Conservation (phyloP, 1,140 invertebrate genomes). For the Harpegnathos saltator region DNA sequence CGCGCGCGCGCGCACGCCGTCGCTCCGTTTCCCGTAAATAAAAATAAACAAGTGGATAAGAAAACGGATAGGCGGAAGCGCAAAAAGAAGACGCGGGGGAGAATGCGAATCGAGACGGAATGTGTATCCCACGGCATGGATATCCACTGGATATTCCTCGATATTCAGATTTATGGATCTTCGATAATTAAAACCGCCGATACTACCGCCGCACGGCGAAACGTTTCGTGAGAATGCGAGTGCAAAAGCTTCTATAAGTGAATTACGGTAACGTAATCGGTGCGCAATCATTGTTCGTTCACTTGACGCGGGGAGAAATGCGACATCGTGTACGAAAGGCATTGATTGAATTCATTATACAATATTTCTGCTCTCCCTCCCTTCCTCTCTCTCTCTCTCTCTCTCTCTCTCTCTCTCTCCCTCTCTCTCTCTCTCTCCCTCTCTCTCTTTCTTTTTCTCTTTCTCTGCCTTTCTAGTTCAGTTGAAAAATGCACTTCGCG, state of each 20-base stretch:
- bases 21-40: conserved; percentile 31
- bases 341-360: too few relatives aligned
- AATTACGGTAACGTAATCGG: too few relatives aligned
- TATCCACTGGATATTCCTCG: not conserved
- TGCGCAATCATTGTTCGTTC: too few relatives aligned
- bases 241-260: too few relatives aligned
- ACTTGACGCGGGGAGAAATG: too few relatives aligned
- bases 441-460: too few relatives aligned
- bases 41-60: conserved; percentile 39
- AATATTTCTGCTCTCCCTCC: too few relatives aligned
- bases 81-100: conserved; percentile 5
- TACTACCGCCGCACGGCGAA: not conserved
- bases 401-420: too few relatives aligned
- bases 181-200: conserved; percentile 29
- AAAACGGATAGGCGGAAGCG: conserved; percentile 4
- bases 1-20: too few relatives aligned
- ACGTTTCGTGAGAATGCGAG: not conserved
- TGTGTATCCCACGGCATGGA: not conserved
- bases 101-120: not conserved
- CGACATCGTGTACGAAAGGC: too few relatives aligned
- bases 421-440: too few relatives aligned
- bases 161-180: conserved; percentile 36
- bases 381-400: too few relatives aligned
- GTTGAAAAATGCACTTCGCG: not conserved
- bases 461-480: not conserved